Percentiles rank a stretch among this genome's conserved stretches.
Evolutionary conservation across 2,797 vertebrate genomes (phyloP).

Genomic region (Champsocephalus esox): DNA sequence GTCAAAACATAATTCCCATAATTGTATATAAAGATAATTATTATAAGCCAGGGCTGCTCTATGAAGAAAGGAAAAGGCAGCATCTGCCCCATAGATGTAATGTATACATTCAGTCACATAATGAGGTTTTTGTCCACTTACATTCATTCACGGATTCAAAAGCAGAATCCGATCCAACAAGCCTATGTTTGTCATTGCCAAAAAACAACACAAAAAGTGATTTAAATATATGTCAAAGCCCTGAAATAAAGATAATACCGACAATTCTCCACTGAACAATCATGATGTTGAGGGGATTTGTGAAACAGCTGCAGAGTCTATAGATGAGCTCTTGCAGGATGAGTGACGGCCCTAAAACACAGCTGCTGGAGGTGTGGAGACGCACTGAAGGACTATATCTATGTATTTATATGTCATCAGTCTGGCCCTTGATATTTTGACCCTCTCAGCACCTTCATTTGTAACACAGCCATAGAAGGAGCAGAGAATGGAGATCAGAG

Average conservation of each 20-base stretch:
- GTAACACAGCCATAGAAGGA: slow-evolving; percentile 51
- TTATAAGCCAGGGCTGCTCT: not conserved
- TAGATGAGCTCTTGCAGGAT: slow-evolving; percentile 36
- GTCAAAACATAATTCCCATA: not conserved
- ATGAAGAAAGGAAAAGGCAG: not conserved
- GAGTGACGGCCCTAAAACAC: slow-evolving; percentile 47
- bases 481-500: slow-evolving; percentile 55
- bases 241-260: slow-evolving; percentile 22
- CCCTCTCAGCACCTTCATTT: slow-evolving; percentile 71
- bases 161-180: not conserved
- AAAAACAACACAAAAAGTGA: slow-evolving; percentile 5
- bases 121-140: not conserved
- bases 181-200: not conserved
- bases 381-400: slow-evolving; percentile 38
- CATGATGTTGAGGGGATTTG: slow-evolving; percentile 39
- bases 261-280: slow-evolving; percentile 30
- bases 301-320: slow-evolving; percentile 56
- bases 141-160: slow-evolving; percentile 12
- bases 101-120: not conserved
- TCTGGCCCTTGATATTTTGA: slow-evolving; percentile 58
- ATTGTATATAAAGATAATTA: no score
- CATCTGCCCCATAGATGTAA: not conserved
- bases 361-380: slow-evolving; percentile 57
- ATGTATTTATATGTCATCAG: slow-evolving; percentile 51
- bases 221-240: slow-evolving; percentile 23